Evolutionary conservation across 1,140 invertebrate genomes (phyloP).

Genomic region (Heliconius nattereri): DNA sequence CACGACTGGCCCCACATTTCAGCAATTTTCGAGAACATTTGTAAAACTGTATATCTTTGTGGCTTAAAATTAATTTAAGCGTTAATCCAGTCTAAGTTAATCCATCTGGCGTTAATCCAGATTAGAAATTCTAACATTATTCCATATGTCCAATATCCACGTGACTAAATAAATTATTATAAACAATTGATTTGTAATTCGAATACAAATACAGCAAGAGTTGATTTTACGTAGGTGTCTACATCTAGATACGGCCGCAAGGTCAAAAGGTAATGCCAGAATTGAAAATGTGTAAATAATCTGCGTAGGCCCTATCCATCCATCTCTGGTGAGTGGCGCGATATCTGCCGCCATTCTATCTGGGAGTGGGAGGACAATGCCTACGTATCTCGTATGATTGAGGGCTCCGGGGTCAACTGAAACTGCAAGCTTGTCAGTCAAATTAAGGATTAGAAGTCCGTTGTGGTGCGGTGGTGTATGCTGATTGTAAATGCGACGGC

Average conservation of each 20-base stretch:
- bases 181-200: conserved; percentile 14
- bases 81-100: no score
- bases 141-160: neutral
- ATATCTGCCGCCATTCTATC: conserved; percentile 12
- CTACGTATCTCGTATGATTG: conserved; percentile 16
- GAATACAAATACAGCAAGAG: neutral
- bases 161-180: neutral
- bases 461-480: neutral
- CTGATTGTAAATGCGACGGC: neutral
- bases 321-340: conserved; percentile 17
- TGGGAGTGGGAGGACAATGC: conserved; percentile 15
- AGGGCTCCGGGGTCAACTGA: conserved; percentile 16
- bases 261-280: conserved; percentile 24
- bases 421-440: conserved; percentile 5
- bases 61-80: neutral
- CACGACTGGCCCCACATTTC: no score
- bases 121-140: neutral
- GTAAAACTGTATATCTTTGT: neutral
- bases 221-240: neutral
- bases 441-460: neutral
- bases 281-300: conserved; percentile 36
- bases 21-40: no score
- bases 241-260: conserved; percentile 12
- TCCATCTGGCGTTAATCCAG: no score
- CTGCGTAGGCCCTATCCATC: conserved; percentile 20